Base-by-base conservation (phyloP, 2,888 invertebrate species). In the Torymus texanus region DNA sequence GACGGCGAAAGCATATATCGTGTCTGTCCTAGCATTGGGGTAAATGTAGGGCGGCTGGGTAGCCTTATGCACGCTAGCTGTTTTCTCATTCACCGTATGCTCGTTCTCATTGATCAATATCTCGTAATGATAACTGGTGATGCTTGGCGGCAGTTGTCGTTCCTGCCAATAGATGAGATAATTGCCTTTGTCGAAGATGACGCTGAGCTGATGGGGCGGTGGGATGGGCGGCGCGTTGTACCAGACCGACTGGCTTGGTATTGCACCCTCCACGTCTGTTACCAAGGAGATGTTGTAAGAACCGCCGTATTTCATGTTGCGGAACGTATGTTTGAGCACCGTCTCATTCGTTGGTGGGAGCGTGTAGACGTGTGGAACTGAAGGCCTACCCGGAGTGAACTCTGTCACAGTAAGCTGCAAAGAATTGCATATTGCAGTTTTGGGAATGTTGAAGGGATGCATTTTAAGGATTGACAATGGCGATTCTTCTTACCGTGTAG, bases 141-240 rank as follows among this genome's bases (percentile, higher is more conserved):
- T 81, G 53, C 77, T 86, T 10, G 87, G 85, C 18, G 91, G 88
- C 16, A 91, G 85, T 2, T 90, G 89, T 2, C 90, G 88, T 81
- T 93, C 92, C 80, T 93, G 91, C 95, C 96, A 96, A 86, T 92
- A 92, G 53, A 95, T 91, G 83, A 94, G 90, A 86, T 93, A 93
- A 84, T 93, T 93, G 4, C 94, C 94, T 21, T 91, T 91, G 0
- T 93, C 91, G 16, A 92, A 90, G 84, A 92, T 91, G 24, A 94
- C 93, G 62, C 92, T 91, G 24, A 95, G 90, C 84, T 93, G 94
- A 84, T 92, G 91, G 0, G 95, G 96, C 8, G 94, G 91, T 59
- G 92, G 91, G 74, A 96, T 90, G 10, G 91, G 88, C 0, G 93
- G 93, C 8, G 94, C 94, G 21, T 86, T 83, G 74, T 92, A 92